phyloP scores from a whole-genome alignment of 2,113 vertebrate genomes.

The Aegotheles bennettii region DNA sequence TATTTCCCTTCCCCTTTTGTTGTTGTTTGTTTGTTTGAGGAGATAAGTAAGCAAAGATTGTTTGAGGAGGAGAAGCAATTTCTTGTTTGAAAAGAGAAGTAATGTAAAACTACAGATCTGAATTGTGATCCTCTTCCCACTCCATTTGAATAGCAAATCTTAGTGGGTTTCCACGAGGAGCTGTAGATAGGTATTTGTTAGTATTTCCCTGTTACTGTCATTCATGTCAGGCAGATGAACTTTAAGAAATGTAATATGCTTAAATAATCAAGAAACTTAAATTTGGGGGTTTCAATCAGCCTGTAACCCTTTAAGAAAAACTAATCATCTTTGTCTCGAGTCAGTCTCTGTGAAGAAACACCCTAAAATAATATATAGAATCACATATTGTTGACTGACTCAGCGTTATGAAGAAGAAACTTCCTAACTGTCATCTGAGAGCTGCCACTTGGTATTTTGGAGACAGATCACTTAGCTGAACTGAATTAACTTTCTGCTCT shows the following conservation, averaged over 20 bases:
- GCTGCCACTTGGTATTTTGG: background rate
- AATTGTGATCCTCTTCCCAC: background rate
- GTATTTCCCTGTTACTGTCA: background rate
- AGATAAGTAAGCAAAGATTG: background rate
- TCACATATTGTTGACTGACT: background rate
- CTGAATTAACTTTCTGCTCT: background rate
- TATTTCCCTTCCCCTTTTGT: background rate
- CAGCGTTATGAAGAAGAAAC: background rate
- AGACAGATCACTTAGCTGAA: background rate
- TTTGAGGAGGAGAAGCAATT: background rate
- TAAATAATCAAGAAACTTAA: background rate
- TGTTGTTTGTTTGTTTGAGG: background rate
- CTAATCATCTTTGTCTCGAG: background rate
- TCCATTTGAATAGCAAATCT: background rate
- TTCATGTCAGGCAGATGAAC: accelerated
- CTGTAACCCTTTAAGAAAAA: background rate
- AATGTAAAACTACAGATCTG: background rate
- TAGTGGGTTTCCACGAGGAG: background rate
- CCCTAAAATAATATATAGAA: background rate
- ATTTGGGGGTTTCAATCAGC: accelerated
- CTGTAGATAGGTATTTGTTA: background rate
- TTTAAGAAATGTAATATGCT: background rate
- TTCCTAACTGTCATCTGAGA: background rate
- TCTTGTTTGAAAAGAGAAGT: background rate
- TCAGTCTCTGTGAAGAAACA: background rate